Conservation (phyloP, 2,888 invertebrate species). For the Odontothrips loti region DNA sequence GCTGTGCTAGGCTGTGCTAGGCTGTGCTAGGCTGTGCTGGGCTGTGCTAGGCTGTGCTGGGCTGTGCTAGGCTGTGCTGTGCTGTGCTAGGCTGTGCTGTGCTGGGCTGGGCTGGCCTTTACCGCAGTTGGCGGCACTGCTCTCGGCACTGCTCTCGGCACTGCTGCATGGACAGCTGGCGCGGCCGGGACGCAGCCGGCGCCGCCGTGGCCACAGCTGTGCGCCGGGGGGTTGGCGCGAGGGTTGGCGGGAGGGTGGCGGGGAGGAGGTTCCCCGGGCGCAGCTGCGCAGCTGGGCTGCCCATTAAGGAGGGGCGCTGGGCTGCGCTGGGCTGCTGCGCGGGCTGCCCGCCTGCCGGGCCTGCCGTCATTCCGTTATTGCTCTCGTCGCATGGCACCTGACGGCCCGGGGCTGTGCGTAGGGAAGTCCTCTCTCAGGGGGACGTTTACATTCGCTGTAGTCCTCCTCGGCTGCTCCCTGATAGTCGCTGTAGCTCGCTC, state of each 20-base stretch:
- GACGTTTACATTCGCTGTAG: too few relatives aligned
- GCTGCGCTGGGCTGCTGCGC: neutral
- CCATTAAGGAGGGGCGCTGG: neutral
- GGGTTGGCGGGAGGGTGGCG: neutral
- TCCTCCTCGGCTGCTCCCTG: neutral
- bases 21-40: neutral
- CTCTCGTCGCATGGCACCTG: neutral
- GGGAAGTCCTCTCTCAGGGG: too few relatives aligned
- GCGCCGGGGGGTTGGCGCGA: neutral
- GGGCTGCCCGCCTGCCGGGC: neutral
- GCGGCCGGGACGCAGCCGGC: neutral
- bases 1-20: too few relatives aligned
- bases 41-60: too few relatives aligned
- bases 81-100: too few relatives aligned
- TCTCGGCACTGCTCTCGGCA: neutral
- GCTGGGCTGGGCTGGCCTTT: neutral
- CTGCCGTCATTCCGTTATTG: slow-evolving; percentile 16
- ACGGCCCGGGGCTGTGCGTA: neutral
- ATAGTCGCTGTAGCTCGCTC: neutral
- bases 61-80: neutral
- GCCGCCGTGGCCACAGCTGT: neutral
- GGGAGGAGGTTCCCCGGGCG: neutral
- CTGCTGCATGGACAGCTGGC: slow-evolving; percentile 10
- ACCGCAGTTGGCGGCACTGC: neutral
- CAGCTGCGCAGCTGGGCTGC: slow-evolving; percentile 8